Evolutionary conservation across 2,888 invertebrate genomes (phyloP).

Genomic region (Nephrotoma appendiculata): DNA sequence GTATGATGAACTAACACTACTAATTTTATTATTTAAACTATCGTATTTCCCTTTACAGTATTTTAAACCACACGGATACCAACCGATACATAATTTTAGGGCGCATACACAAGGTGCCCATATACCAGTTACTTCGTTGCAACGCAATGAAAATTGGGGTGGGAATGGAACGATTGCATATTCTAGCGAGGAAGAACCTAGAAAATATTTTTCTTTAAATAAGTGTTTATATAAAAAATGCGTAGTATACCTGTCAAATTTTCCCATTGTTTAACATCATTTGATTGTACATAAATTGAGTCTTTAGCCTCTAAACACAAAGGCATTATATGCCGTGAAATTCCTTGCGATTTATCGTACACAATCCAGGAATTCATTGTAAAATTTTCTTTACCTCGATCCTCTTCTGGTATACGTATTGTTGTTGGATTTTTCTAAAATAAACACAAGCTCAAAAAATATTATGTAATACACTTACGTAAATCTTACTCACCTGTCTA

Average conservation of each 20-base stretch:
- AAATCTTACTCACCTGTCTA: slow-evolving; percentile 48
- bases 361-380: slow-evolving; percentile 73
- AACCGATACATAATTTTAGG: slow-evolving; percentile 78
- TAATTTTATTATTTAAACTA: slow-evolving; percentile 32
- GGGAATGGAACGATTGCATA: slow-evolving; percentile 61
- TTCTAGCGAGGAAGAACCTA: slow-evolving; percentile 58
- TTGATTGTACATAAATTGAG: slow-evolving; percentile 60
- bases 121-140: slow-evolving; percentile 51
- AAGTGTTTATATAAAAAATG: background rate
- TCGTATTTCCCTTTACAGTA: slow-evolving; percentile 77
- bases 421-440: slow-evolving; percentile 62
- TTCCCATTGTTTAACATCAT: slow-evolving; percentile 68
- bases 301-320: slow-evolving; percentile 67
- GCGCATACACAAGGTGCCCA: slow-evolving; percentile 71
- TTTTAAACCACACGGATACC: slow-evolving; percentile 93
- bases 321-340: slow-evolving; percentile 57
- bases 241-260: slow-evolving; percentile 49
- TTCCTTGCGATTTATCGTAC: slow-evolving; percentile 47
- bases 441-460: background rate
- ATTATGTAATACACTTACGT: background rate
- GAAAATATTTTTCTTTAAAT: background rate
- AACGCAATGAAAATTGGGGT: slow-evolving; percentile 35
- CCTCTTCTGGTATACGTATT: slow-evolving; percentile 79
- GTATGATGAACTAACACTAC: slow-evolving; percentile 45
- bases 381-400: slow-evolving; percentile 67